Percentiles rank a stretch among this genome's conserved stretches.
Evolutionary conservation across 2,888 invertebrate genomes (phyloP).

Genomic region (Cecidostiba fungosa): DNA sequence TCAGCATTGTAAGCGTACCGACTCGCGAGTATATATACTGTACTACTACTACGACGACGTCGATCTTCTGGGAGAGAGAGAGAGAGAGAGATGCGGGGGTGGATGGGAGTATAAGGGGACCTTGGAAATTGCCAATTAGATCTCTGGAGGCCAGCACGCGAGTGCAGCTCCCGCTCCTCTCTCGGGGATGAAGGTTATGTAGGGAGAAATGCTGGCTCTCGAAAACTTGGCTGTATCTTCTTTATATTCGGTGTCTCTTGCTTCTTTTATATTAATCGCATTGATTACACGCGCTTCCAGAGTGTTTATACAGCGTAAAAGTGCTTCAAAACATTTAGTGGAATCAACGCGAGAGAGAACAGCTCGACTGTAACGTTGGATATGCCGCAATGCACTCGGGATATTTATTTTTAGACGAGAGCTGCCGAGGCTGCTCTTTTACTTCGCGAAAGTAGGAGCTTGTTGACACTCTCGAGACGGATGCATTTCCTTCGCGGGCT

Average conservation of each 20-base stretch:
- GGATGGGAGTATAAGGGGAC: conserved; percentile 50
- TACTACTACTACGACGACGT: background rate
- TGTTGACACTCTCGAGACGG: no score
- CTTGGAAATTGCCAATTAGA: conserved; percentile 68
- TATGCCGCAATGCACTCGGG: no score
- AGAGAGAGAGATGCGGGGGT: background rate
- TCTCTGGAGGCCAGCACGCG: conserved; percentile 56
- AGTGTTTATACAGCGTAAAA: no score
- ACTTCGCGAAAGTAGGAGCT: no score
- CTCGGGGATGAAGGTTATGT: conserved; percentile 25
- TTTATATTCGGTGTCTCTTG: background rate
- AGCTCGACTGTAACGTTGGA: no score
- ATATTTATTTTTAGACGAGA: no score
- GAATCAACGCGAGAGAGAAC: no score
- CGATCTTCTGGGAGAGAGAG: conserved; percentile 9
- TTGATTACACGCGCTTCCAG: no score
- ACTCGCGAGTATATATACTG: background rate
- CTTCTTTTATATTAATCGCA: background rate
- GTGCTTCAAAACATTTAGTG: no score
- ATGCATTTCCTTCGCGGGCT: no score
- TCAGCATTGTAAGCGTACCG: conserved; percentile 23
- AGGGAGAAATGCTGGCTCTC: background rate
- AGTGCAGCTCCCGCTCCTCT: conserved; percentile 19
- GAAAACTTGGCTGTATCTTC: background rate
- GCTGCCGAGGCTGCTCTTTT: no score